Percentiles rank a stretch among this genome's conserved stretches.
These are phyloP conservation scores for Desmophyllum pertusum DNA, from an alignment of 92 coral and sea anemone species.

Conservation along the genomic window DNA sequence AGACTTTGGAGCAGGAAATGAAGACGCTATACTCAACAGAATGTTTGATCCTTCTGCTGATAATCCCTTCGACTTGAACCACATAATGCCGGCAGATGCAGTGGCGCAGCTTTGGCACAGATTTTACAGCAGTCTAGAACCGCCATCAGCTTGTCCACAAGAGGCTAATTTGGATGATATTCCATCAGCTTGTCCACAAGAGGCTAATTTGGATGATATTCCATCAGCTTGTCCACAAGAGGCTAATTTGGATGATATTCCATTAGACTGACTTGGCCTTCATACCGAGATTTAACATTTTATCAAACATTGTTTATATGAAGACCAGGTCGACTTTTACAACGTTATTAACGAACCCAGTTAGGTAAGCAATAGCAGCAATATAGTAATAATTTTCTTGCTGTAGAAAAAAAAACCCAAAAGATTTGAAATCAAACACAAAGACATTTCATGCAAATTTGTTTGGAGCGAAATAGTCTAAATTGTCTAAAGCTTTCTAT, in stretches of 20 bases:
- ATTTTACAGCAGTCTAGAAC: background rate
- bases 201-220: too few relatives aligned
- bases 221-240: background rate
- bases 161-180: background rate
- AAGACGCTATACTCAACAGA: slow-evolving; percentile 12
- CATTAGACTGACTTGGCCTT: background rate
- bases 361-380: too few relatives aligned
- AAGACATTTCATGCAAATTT: too few relatives aligned
- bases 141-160: background rate
- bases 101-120: background rate
- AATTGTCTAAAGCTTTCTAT: too few relatives aligned
- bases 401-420: too few relatives aligned
- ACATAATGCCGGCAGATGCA: background rate
- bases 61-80: slow-evolving; percentile 5
- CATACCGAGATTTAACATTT: background rate
- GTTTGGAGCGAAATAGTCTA: too few relatives aligned
- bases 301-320: background rate
- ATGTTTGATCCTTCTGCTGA: slow-evolving; percentile 2
- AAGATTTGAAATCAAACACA: too few relatives aligned
- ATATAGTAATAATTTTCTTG: too few relatives aligned
- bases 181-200: background rate
- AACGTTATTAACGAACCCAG: too few relatives aligned
- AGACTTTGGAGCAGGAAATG: background rate
- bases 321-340: too few relatives aligned
- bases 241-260: too few relatives aligned